These are phyloP conservation scores for Metellina segmentata DNA, from an alignment of 2,888 invertebrate species.

Conservation along the genomic window DNA sequence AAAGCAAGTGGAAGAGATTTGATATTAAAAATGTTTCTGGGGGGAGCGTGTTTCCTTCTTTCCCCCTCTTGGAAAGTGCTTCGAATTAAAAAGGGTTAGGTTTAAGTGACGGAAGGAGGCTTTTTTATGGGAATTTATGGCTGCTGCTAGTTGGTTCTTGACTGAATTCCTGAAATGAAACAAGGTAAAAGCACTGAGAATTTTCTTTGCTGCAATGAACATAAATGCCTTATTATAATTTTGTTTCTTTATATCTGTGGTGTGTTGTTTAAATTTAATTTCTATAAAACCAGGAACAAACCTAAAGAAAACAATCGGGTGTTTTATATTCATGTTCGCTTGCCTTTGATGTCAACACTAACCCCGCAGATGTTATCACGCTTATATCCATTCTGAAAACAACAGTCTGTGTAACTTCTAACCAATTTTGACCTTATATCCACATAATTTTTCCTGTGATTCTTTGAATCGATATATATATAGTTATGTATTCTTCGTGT, in stretches of 20 bases:
- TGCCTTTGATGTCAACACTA: no score
- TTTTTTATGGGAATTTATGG: not conserved
- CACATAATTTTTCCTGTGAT: no score
- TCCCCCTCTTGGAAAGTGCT: not conserved
- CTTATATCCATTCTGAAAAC: no score
- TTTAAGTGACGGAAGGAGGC: not conserved
- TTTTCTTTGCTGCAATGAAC: not conserved
- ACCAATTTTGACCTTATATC: no score
- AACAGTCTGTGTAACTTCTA: no score
- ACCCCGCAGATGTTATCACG: no score
- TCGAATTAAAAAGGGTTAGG: not conserved
- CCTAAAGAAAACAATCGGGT: no score
- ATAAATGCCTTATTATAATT: not conserved
- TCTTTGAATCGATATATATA: no score
- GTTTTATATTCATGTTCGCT: no score
- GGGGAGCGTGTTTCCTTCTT: not conserved
- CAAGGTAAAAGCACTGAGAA: not conserved
- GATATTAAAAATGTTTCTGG: slow-evolving; percentile 49
- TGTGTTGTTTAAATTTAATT: no score
- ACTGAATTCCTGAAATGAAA: not conserved
- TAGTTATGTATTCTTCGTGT: no score
- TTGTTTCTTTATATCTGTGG: not conserved
- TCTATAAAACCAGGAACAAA: no score
- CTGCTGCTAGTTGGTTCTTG: not conserved
- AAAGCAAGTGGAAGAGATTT: slow-evolving; percentile 17